These are phyloP conservation scores for Silurus glanis DNA, from an alignment of 2,113 vertebrate genomes.

Conservation along the genomic window DNA sequence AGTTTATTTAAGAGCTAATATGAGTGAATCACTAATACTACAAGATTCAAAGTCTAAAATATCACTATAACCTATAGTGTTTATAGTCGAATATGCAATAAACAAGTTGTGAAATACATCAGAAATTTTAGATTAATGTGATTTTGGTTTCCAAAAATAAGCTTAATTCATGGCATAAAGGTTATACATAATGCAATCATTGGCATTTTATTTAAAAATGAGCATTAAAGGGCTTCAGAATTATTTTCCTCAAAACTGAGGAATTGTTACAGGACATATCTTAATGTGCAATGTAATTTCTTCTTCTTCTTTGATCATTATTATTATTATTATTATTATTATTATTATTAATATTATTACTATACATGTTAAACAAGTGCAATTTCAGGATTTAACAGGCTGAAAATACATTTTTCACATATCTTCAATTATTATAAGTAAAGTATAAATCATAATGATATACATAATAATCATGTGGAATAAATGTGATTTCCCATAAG, in stretches of 20 bases:
- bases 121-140: not conserved
- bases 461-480: not conserved
- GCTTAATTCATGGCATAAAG: not conserved
- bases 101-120: not conserved
- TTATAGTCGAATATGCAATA: not conserved
- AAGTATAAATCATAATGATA: no score
- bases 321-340: not conserved
- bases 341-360: not conserved
- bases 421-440: no score
- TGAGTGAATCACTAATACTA: not conserved
- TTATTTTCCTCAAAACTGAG: not conserved
- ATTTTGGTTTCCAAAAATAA: not conserved
- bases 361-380: not conserved
- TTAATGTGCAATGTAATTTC: not conserved
- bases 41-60: not conserved
- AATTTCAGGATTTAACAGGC: not conserved
- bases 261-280: not conserved
- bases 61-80: not conserved
- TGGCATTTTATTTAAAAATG: not conserved
- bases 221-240: not conserved
- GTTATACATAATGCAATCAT: not conserved
- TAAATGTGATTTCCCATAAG: not conserved
- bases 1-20: not conserved
- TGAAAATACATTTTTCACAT: not conserved
- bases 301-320: not conserved